Evolutionary conservation across 2,888 invertebrate species (phyloP).

Genomic region (Leptopterna dolabrata): DNA sequence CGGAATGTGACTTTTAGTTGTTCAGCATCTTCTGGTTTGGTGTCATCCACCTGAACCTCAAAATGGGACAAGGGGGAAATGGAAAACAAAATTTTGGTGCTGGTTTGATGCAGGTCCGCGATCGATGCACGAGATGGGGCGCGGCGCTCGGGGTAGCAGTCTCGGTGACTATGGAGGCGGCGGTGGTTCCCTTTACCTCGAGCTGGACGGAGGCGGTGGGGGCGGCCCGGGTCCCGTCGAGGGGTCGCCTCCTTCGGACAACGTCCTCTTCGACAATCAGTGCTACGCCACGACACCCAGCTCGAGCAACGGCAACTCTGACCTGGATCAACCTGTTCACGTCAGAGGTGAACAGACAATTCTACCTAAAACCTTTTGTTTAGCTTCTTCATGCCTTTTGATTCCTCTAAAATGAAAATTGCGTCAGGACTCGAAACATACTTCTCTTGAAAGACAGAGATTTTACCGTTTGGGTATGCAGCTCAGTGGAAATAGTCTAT

Average conservation of each 20-base stretch:
- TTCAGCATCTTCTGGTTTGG: too few species aligned
- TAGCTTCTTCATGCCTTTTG: neutral
- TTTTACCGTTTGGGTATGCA: neutral
- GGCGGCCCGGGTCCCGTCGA: conserved; percentile 70
- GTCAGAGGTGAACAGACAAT: conserved; percentile 43
- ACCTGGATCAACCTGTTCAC: conserved; percentile 77
- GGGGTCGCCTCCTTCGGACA: conserved; percentile 89
- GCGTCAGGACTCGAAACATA: too few species aligned
- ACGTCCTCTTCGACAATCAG: conserved; percentile 94
- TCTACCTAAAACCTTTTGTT: neutral
- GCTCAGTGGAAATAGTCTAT: too few species aligned
- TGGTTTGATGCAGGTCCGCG: conserved; percentile 67
- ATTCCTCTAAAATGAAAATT: neutral
- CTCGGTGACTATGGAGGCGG: conserved; percentile 68
- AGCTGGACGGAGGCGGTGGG: conserved; percentile 74
- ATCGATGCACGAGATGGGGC: conserved; percentile 79
- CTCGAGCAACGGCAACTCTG: conserved; percentile 92
- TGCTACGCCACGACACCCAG: conserved; percentile 95
- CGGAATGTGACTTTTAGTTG: too few species aligned
- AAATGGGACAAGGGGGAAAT: neutral
- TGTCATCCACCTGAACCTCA: too few species aligned
- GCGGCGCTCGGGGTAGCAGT: conserved; percentile 68
- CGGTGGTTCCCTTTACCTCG: conserved; percentile 77
- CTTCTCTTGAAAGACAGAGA: neutral
- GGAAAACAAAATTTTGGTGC: neutral